Conservation (phyloP, 2,797 vertebrate species). For the Pangasius macronema region DNA sequence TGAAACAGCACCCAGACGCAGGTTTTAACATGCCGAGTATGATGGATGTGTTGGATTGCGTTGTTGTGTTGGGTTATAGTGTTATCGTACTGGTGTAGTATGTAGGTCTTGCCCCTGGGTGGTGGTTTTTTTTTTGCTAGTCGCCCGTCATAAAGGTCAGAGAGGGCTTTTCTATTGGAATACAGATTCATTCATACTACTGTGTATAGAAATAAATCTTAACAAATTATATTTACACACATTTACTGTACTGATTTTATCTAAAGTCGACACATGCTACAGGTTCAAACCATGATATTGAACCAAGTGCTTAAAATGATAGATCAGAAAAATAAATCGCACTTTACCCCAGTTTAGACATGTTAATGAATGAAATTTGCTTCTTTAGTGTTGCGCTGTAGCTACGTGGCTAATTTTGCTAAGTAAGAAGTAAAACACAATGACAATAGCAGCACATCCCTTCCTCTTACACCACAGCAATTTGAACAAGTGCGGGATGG, state of each 20-base stretch:
- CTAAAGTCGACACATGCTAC: background rate
- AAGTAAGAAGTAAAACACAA: background rate
- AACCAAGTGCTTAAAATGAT: background rate
- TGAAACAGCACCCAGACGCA: background rate
- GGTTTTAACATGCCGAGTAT: background rate
- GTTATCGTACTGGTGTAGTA: background rate
- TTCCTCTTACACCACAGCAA: background rate
- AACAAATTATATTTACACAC: background rate
- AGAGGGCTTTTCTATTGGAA: background rate
- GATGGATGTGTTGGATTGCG: background rate
- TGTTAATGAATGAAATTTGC: background rate
- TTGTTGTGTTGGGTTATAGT: background rate
- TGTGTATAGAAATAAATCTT: background rate
- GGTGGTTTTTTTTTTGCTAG: background rate
- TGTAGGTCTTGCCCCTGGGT: conserved; percentile 1
- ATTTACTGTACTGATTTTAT: background rate
- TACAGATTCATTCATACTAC: background rate
- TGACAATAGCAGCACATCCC: background rate
- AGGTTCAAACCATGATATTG: background rate
- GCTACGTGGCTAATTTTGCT: background rate
- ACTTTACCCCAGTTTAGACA: background rate
- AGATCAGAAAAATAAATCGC: background rate
- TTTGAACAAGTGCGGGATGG: background rate
- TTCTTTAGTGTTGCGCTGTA: background rate
- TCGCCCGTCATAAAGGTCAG: background rate